Evolutionary conservation across 2,797 vertebrate species (phyloP), one percentile per base, ranked within the genome.

Genomic region (Phalanger gymnotis): DNA sequence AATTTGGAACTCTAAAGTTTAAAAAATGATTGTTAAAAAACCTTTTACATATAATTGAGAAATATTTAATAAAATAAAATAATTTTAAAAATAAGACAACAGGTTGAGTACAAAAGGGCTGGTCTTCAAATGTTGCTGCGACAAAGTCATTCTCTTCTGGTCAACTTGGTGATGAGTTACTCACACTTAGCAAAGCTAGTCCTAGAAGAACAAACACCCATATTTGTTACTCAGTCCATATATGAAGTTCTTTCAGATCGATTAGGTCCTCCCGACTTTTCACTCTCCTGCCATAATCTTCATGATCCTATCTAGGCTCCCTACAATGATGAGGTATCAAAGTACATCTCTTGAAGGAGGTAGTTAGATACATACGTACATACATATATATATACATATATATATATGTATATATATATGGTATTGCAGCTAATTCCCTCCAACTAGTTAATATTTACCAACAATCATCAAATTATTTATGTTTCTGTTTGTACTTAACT

Each of bases 401-500:
- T n/a, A n/a, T n/a, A n/a, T n/a, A n/a, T n/a, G n/a, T n/a, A n/a
- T n/a, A n/a, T n/a, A n/a, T n/a, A n/a, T n/a, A n/a, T n/a, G 19
- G 2, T 54, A 52, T 5, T 25, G 14, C 4, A 31, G 53, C 40
- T 27, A 2, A 25, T 5, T 14, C 25, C 31, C 4, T 0, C 1
- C 16, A 19, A 16, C 51, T 1, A 1, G 30, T n/a, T 28, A 5
- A n/a, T 0, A 30, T 31, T 73, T 16, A 0, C 0, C 3, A 61
- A 12, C 53, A 2, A 34, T 54, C 7, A 16, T 22, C 40, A 22
- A 9, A 14, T 0, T 10, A 31, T 52, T 0, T 4, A 2, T 0
- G 12, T 27, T 5, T 2, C 0, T 1, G 22, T 57, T 34, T 0
- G 0, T 11, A 0, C 53, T 3, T 53, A 54, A n/a, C 34, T 27